Evolutionary conservation across 2,113 vertebrate species (phyloP), one percentile per base, ranked within the genome.

Genomic region (Paramormyrops kingsleyae): DNA sequence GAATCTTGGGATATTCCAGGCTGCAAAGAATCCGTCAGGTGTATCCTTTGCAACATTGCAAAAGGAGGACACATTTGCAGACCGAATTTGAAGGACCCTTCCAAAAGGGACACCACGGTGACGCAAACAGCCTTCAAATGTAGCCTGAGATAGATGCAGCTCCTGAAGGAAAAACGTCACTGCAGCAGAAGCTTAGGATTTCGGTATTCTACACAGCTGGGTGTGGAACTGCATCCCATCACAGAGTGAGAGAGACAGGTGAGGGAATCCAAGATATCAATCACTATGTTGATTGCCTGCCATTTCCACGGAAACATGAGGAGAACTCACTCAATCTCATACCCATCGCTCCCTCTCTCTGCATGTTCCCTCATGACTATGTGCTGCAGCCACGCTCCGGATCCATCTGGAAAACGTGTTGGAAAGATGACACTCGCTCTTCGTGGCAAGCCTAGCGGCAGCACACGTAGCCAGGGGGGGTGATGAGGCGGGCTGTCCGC

Each of bases 401-500:
- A 31, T 46, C 35, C 35, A n/a, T 88, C 24, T 90, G 31, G 7
- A 66, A 47, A 21, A 31, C 3, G 62, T 31, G 53, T 47, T 59
- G 50, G 83, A 15, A 88, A 53, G 80, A 74, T 49, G n/a, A 24
- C n/a, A 31, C 39, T 8, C 17, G 62, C 77, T 85, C 80, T 17
- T 27, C 35, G 87, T 39, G 87, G 90, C 77, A 56, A 44, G 39
- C 39, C 19, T 35, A 44, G 74, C 86, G 31, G 86, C 49, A 80
- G 17, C 50, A 24, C 35, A 21, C 21, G 31, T 0, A 21, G 15
- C 53, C 44, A 2, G 1, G 24, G 53, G 87, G 15, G 47, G 62
- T n/a, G 88, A 87, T 86, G 27, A 53, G 88, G 88, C 88, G 50
- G 87, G 91, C 91, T 89, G 88, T 92, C 90, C 90, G 31, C 90